Evolutionary conservation across 1,140 invertebrate genomes (phyloP).

Genomic region (Drosophila tsacasi): DNA sequence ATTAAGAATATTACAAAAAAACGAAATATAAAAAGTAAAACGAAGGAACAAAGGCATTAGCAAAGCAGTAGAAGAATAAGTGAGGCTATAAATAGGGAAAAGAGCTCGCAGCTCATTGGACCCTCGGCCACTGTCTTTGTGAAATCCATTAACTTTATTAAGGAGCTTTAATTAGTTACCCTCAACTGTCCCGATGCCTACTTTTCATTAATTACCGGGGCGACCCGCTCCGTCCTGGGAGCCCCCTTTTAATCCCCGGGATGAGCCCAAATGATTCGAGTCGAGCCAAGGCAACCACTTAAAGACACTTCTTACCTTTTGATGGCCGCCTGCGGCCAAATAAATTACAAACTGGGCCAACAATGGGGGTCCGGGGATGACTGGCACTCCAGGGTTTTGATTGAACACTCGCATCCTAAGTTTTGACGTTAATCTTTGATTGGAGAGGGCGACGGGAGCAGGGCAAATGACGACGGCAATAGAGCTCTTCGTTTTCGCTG

Average conservation of each 20-base stretch:
- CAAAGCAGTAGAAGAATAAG: slow-evolving; percentile 28
- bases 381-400: slow-evolving; percentile 56
- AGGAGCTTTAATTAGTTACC: slow-evolving; percentile 77
- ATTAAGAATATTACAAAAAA: slow-evolving; percentile 20
- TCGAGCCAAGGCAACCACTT: slow-evolving; percentile 36
- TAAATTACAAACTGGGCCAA: slow-evolving; percentile 63
- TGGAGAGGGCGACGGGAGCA: slow-evolving; percentile 27
- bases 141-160: slow-evolving; percentile 79
- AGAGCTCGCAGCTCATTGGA: slow-evolving; percentile 65
- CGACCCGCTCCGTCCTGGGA: slow-evolving; percentile 42
- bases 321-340: slow-evolving; percentile 60
- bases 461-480: neutral
- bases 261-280: slow-evolving; percentile 39
- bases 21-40: neutral
- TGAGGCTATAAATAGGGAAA: slow-evolving; percentile 48
- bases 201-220: slow-evolving; percentile 76
- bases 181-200: slow-evolving; percentile 54
- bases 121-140: slow-evolving; percentile 11
- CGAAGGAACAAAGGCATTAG: slow-evolving; percentile 19
- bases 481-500: slow-evolving; percentile 58
- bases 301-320: slow-evolving; percentile 74
- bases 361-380: slow-evolving; percentile 37
- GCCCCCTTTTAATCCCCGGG: slow-evolving; percentile 44
- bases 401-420: slow-evolving; percentile 77
- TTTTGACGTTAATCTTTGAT: slow-evolving; percentile 81